Evolutionary conservation across 2,797 vertebrate species (phyloP).

Genomic region (Orientallactaga sibirica): DNA sequence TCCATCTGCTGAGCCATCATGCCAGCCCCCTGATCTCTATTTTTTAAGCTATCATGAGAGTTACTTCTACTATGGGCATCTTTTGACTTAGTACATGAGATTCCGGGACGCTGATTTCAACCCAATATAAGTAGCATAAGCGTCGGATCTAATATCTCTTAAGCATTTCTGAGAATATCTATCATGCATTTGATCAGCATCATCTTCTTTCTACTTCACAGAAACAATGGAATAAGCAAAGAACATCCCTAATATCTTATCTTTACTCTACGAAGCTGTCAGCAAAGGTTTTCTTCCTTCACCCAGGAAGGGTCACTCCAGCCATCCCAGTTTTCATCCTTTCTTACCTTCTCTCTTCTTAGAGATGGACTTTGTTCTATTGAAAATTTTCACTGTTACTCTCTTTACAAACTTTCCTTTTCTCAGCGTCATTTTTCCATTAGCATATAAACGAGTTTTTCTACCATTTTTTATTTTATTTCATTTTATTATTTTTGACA

Average conservation of each 20-base stretch:
- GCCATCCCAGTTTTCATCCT: too few relatives aligned
- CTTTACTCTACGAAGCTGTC: neutral
- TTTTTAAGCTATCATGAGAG: neutral
- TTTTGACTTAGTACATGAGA: neutral
- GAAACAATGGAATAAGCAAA: neutral
- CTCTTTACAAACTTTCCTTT: neutral
- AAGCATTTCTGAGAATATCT: neutral
- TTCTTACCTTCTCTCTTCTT: neutral
- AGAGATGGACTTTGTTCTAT: neutral
- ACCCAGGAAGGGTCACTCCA: neutral
- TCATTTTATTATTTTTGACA: neutral
- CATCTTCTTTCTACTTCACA: neutral
- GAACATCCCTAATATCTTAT: neutral
- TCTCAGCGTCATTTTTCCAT: neutral
- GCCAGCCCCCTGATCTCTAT: neutral
- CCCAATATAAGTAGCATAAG: neutral
- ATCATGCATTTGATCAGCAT: neutral
- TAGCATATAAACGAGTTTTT: neutral
- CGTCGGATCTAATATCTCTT: too few relatives aligned
- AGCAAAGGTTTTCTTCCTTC: neutral
- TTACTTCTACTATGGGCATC: neutral
- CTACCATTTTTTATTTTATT: neutral
- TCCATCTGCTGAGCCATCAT: too few relatives aligned
- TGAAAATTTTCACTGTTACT: neutral
- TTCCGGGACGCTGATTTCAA: too few relatives aligned